Base-by-base conservation (phyloP, 2,888 invertebrate genomes). In the Perithous albicinctus region DNA sequence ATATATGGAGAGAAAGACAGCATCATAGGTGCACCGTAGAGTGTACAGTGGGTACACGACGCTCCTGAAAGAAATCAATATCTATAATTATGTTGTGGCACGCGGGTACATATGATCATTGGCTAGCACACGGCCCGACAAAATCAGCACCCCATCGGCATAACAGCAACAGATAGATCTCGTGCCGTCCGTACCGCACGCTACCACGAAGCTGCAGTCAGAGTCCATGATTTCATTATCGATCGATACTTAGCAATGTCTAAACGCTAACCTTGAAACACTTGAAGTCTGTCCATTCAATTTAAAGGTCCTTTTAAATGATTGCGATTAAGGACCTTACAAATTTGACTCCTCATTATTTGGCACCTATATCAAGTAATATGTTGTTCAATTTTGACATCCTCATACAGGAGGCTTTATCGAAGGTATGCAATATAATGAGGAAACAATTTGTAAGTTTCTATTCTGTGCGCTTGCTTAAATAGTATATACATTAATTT, bases 71-170 rank as follows among this genome's bases (percentile, higher is more conserved):
- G 80, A 87, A 88, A 90, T 90, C 90, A 87, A 90, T 90, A 90
- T 87, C 88, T 88, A 87, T 89, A 90, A 90, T 89, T 89, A 89
- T 87, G 87, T 88, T 85, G 85, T 87, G 83, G 86, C 85, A 84
- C 86, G 83, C 77, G 74, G 82, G 59, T 72, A 72, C 75, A 79
- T 63, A 78, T 61, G 69, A 82, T 79, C 79, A 75, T 67, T 32
- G 69, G 29, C n/a, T 74, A 64, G 56, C 63, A 67, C 78, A 56
- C 78, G 69, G 20, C 35, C n/a, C 66, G 32, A 51, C 32, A 32
- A 76, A 75, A 70, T 72, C 38, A 26, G 18, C 61, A 54, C 61
- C 61, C 61, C 59, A 61, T 18, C 12, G 32, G 20, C 41, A 41
- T 23, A 61, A 15, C 59, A 48, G 78, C 75, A 70, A 74, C 78